Base-by-base conservation (phyloP, 2,888 invertebrate genomes). In the Hypomecis punctinalis region DNA sequence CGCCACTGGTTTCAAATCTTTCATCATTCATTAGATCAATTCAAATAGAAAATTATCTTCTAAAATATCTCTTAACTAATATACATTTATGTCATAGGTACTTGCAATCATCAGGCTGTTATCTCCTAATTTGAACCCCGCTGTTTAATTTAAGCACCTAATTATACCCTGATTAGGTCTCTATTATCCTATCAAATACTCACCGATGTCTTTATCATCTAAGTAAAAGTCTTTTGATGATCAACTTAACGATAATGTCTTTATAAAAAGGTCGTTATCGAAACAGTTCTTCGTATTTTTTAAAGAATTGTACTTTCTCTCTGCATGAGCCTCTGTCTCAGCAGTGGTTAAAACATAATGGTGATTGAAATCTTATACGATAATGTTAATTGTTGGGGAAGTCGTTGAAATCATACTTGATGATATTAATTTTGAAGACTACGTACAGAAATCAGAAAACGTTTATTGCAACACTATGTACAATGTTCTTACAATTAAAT, bases 121-220 rank as follows among this genome's bases (percentile, higher is more conserved):
- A 64, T 53, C 59, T 45, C 45, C 55, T 59, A 64, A 64, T 64
- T 64, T 40, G 39, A 59, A 51, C 10, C 59, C 59, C 40, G 55
- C 63, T 63, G 63, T 49, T 59, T 59, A 48, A 54, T 40, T 54
- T 57, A 63, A 63, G 40, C 57, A 57, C 47, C 40, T 58, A 36
- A 53, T 63, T 53, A 63, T 23, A 45, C 11, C 7, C 37, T 42
- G 23, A 63, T 58, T 58, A 58, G n/a, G 40, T 42, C n/a, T 40
- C 10, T 51, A 52, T 51, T 35, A 46, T 43, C 56, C 33, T 51
- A 39, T 36, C 54, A 9, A 56, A 5, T 46, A 47, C 37, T 48
- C 9, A 33, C 10, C 9, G n/a, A 61, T 49, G 61, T 54, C 61
- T 61, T 43, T 43, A 55, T 61, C 42, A 56, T 6, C 37, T 47